These are phyloP conservation scores for Glareola pratincola DNA, from an alignment of 2,113 vertebrate genomes.

Conservation along the genomic window DNA sequence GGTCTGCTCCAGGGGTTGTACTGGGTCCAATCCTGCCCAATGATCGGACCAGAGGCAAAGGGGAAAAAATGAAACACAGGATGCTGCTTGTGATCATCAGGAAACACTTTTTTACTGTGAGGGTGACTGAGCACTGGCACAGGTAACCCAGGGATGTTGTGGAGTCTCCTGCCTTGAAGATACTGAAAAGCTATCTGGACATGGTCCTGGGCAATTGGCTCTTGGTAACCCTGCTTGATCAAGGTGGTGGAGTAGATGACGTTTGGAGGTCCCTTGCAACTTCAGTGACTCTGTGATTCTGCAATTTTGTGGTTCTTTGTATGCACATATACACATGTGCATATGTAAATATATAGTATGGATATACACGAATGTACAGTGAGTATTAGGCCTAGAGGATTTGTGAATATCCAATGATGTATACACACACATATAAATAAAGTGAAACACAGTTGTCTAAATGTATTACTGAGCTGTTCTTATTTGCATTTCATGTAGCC, in stretches of 20 bases:
- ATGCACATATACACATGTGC: no score
- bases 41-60: neutral
- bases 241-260: neutral
- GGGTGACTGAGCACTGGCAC: neutral
- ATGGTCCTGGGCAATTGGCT: neutral
- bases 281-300: neutral
- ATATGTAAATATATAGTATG: neutral
- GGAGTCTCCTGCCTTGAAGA: neutral
- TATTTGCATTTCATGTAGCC: neutral
- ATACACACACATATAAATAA: neutral
- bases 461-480: neutral
- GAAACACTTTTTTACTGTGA: neutral
- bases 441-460: neutral
- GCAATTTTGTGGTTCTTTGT: neutral
- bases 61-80: neutral
- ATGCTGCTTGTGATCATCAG: fast-evolving
- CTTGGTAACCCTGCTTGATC: neutral
- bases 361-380: neutral
- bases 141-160: no score
- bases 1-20: neutral
- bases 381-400: neutral
- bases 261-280: neutral
- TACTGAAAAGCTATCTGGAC: neutral
- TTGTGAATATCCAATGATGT: neutral
- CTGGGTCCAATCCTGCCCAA: neutral